A percentile compares a stretch with the other conserved stretches of the same genome.
phyloP scores from a whole-genome alignment of 2,113 vertebrate species.

The Hymenochirus boettgeri region DNA sequence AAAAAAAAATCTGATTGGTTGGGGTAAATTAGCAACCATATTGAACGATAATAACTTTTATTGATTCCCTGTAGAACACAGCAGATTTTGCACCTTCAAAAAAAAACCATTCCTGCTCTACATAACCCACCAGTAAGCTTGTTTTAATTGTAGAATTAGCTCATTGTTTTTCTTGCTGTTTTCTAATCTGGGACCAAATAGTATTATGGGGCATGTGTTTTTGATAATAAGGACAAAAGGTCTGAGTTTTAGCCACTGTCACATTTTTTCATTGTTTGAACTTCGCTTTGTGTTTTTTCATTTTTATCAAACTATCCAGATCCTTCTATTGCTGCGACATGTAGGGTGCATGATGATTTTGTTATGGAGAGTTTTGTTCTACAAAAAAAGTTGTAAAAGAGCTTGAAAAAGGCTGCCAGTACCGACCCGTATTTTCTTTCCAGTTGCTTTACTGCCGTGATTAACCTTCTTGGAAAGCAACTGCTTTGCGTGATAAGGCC shows the following conservation, averaged over 20 bases:
- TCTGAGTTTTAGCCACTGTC: neutral
- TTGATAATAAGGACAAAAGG: neutral
- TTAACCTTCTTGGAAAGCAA: conserved; percentile 64
- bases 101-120: no score
- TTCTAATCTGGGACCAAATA: no score
- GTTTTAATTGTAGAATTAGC: no score
- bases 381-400: conserved; percentile 57
- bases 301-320: neutral
- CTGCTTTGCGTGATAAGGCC: conserved; percentile 65
- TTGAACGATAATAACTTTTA: no score
- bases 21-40: no score
- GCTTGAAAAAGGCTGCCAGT: conserved; percentile 50
- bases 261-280: conserved; percentile 4
- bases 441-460: conserved; percentile 59
- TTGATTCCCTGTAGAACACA: no score
- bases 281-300: neutral
- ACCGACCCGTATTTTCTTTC: conserved; percentile 59
- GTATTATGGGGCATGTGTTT: no score
- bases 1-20: no score
- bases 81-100: no score
- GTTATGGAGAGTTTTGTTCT: conserved; percentile 50
- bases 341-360: conserved; percentile 26
- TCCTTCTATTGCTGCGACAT: neutral
- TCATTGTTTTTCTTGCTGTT: no score
- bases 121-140: no score